Conservation (phyloP, 1,140 invertebrate species). For the Orius insidiosus region DNA sequence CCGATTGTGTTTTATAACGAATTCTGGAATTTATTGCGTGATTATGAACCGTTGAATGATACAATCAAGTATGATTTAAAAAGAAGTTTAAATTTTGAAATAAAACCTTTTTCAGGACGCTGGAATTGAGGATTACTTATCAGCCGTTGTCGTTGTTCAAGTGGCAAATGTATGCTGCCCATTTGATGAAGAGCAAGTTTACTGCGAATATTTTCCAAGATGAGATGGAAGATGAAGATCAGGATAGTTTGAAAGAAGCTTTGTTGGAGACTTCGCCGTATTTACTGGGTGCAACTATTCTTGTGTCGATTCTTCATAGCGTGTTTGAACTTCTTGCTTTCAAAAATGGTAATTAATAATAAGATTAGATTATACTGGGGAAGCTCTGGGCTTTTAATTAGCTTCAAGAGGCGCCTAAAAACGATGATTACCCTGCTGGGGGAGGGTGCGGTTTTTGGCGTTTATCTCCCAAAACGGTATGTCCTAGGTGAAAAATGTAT, state of each 20-base stretch:
- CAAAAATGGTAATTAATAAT: conserved; percentile 76
- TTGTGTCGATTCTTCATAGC: conserved; percentile 88
- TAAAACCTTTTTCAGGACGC: conserved; percentile 20
- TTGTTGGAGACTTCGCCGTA: conserved; percentile 95
- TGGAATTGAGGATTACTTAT: conserved; percentile 65
- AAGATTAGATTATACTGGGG: no score
- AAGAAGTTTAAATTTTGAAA: neutral
- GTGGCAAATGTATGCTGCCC: conserved; percentile 95
- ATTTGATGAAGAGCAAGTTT: conserved; percentile 74
- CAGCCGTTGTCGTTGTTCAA: conserved; percentile 89
- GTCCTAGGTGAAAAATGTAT: no score
- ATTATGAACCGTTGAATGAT: conserved; percentile 88
- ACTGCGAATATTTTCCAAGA: conserved; percentile 31
- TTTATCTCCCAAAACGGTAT: no score
- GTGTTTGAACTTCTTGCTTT: conserved; percentile 98
- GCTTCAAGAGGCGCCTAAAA: no score
- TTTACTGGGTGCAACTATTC: conserved; percentile 71
- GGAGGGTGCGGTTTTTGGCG: no score
- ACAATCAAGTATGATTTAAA: conserved; percentile 41
- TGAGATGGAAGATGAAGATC: conserved; percentile 37
- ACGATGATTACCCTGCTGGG: no score
- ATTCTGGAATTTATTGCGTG: conserved; percentile 95
- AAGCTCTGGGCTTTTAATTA: no score
- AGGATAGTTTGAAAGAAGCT: conserved; percentile 94
- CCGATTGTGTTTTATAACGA: conserved; percentile 94